phyloP scores from a whole-genome alignment of 37 sponge, comb jelly and placozoan genomes.

The Eunapius fragilis region DNA sequence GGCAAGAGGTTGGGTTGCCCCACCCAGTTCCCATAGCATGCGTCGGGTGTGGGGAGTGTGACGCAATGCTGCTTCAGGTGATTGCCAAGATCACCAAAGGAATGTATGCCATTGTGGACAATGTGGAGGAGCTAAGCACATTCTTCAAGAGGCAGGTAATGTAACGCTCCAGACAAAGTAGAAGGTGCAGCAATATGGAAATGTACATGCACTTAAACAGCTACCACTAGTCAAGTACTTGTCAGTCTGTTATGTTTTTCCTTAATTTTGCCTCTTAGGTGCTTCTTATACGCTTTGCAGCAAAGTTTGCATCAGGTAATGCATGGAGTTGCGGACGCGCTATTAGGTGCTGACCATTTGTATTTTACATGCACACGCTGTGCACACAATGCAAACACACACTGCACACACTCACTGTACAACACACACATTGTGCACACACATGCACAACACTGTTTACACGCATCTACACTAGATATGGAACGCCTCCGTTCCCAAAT shows the following conservation, averaged over 20 bases:
- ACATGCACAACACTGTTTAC: neutral
- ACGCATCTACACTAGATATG: conserved; percentile 20
- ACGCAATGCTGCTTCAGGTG: conserved; percentile 30
- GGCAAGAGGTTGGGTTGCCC: conserved; percentile 40
- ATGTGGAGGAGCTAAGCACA: conserved; percentile 50
- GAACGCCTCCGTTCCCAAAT: conserved; percentile 47
- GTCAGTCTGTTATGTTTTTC: too few relatives aligned
- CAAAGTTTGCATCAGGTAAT: conserved; percentile 55
- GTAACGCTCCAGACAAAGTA: too few relatives aligned
- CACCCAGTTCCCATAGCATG: conserved; percentile 60
- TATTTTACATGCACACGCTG: too few relatives aligned
- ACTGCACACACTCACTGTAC: too few relatives aligned
- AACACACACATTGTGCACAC: neutral
- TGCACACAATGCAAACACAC: too few relatives aligned
- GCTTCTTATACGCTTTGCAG: conserved; percentile 56
- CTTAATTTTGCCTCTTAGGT: conserved; percentile 10
- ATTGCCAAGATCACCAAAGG: conserved; percentile 56
- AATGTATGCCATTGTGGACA: conserved; percentile 52
- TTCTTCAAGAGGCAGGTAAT: conserved; percentile 54
- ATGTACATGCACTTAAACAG: neutral
- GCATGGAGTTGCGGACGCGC: too few relatives aligned
- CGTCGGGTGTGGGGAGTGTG: conserved; percentile 64
- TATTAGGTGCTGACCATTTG: too few relatives aligned
- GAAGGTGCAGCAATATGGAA: too few relatives aligned
- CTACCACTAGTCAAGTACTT: too few relatives aligned